These are phyloP conservation scores for Ctenopoma kingsleyae DNA, from an alignment of 2,797 vertebrate genomes.

Conservation along the genomic window DNA sequence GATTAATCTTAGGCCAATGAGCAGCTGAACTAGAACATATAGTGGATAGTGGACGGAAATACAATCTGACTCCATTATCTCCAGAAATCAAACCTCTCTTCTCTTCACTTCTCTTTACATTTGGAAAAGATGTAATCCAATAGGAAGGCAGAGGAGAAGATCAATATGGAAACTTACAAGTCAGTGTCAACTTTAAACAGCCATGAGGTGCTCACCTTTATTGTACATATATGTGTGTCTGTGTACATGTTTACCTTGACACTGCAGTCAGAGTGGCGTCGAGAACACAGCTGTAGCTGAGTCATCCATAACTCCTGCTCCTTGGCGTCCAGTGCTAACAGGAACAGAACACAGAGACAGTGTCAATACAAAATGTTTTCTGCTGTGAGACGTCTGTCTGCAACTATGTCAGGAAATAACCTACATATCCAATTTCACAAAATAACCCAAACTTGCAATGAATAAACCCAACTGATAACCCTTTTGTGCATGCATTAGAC, in stretches of 20 bases:
- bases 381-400: no score
- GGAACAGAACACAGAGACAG: slow-evolving; percentile 14
- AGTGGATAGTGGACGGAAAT: not conserved
- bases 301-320: slow-evolving; percentile 94
- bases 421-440: no score
- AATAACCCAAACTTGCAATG: no score
- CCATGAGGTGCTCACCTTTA: not conserved
- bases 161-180: not conserved
- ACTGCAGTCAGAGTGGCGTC: slow-evolving; percentile 89
- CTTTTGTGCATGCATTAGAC: no score
- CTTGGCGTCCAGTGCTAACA: slow-evolving; percentile 87
- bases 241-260: slow-evolving; percentile 83
- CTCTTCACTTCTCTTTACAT: slow-evolving; percentile 10
- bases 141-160: not conserved
- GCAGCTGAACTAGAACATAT: not conserved
- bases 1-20: not conserved
- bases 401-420: no score
- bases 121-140: slow-evolving; percentile 5
- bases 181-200: not conserved
- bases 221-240: not conserved
- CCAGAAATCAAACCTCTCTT: slow-evolving; percentile 3
- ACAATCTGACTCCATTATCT: slow-evolving; percentile 11
- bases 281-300: slow-evolving; percentile 92
- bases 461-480: no score
- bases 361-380: no score